Base-by-base conservation (phyloP, 35 echinoderm and acorn worm genomes). In the Lytechinus pictus region DNA sequence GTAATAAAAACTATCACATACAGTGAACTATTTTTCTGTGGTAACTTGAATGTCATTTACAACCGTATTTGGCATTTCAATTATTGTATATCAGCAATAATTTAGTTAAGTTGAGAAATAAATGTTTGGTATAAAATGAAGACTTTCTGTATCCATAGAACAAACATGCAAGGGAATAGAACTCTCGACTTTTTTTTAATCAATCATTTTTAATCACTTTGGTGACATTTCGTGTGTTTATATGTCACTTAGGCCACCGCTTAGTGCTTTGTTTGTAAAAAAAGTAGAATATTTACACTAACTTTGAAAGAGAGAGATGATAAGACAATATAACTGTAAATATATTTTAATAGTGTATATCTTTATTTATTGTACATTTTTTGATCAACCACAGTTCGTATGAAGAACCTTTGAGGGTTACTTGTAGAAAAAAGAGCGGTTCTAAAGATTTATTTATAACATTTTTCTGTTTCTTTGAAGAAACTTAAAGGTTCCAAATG, bases 251-350 rank as follows among this genome's bases (percentile, higher is more conserved):
- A 79, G 66, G 66, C 66, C 66, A 79, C 66, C 66, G 66, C 8
- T 79, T 79, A 79, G 66, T 79, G 66, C 66, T 79, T 79, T 79
- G 66, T 79, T 79, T 79, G 66, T 79, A 79, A 79, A 79, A n/a
- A 44, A 79, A 79, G 66, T 6, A 24, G 66, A 79, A 24, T 7
- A 24, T 79, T 58, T 7, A 58, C 9, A 58, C 5, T 58, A 9
- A 58, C 56, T 79, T 7, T 16, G n/a, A 24, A 79, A 79, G 66
- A 11, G 13, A 58, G 56, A 44, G 5, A 11, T 58, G n/a, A 58
- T 58, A 79, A 12, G 24, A 21, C 14, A 71, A 21, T 24, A 24
- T 79, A 19, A 79, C 16, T 60, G 21, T 79, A 79, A 0, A 24
- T 71, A 71, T 71, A 10, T 60, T 10, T 10, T 10, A 60, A 60